These are phyloP conservation scores for Beris morrisii DNA, from an alignment of 2,888 invertebrate genomes.

Conservation along the genomic window DNA sequence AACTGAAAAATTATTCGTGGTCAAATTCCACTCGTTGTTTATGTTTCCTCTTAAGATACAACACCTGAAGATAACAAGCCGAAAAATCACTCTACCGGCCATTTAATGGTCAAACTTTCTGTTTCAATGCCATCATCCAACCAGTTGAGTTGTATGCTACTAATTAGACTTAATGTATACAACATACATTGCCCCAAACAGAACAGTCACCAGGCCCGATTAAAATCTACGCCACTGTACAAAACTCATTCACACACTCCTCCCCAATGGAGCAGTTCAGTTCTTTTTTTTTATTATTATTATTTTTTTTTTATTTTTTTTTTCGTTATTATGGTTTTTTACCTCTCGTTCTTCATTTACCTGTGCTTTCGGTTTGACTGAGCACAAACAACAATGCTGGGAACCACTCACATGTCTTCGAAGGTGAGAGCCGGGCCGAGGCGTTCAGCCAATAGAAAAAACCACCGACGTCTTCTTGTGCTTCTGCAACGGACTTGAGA, in stretches of 20 bases:
- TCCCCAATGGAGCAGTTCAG: slow-evolving; percentile 14
- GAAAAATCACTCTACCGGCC: background rate
- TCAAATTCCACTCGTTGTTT: too few relatives aligned
- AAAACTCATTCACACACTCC: slow-evolving; percentile 33
- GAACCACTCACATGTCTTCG: slow-evolving; percentile 36
- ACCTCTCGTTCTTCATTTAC: slow-evolving; percentile 27
- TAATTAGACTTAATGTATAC: background rate
- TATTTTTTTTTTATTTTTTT: slow-evolving; percentile 17
- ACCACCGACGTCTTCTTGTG: slow-evolving; percentile 20
- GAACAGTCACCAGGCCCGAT: background rate
- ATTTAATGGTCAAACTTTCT: slow-evolving; percentile 11
- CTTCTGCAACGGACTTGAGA: slow-evolving; percentile 22
- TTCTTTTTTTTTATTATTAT: slow-evolving; percentile 15
- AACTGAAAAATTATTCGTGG: too few relatives aligned
- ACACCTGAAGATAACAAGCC: too few relatives aligned
- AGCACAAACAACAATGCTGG: slow-evolving; percentile 38
- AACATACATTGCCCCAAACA: background rate
- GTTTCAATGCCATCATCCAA: slow-evolving; percentile 8
- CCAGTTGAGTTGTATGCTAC: background rate
- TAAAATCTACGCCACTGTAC: slow-evolving; percentile 34
- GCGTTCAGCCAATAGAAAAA: slow-evolving; percentile 22
- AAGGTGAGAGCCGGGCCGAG: slow-evolving; percentile 15
- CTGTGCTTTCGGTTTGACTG: slow-evolving; percentile 22
- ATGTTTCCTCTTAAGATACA: too few relatives aligned
- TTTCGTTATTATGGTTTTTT: slow-evolving; percentile 23